Base-by-base conservation (phyloP, 2,888 invertebrate species). In the Seladonia tumulorum region DNA sequence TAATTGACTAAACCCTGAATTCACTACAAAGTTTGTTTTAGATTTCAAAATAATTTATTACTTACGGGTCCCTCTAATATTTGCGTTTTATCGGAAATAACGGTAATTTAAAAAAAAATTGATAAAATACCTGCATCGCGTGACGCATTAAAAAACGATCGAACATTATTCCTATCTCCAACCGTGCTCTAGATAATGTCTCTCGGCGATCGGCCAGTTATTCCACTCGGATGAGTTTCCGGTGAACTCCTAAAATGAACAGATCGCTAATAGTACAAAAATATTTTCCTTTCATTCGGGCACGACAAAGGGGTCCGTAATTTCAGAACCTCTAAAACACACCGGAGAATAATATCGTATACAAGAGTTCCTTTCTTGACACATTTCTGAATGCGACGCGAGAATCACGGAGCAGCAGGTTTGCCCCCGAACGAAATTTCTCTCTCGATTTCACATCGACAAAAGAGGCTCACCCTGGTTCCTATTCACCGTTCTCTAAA, bases 401-500 rank as follows among this genome's bases (percentile, higher is more conserved):
- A 49, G 49, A 70, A 72, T 72, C 72, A 47, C 72, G 72, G 72
- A 49, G 29, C 14, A 45, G 16, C 72, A 72, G 72, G 49, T 72
- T 49, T 22, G 49, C 49, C 47, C 29, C 29, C 18, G 47, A 72
- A 49, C 72, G 18, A 72, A 72, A 49, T 72, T 72, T 49, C 35
- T 72, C 72, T 47, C 72, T 72, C 49, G 72, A 72, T 72, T 53
- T 53, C 63, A 49, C 47, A 5, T 18, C 49, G 42, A 72, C 72
- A 72, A 72, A 49, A 49, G 72, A 29, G 45, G 49, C 72, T 49
- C 72, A 22, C 22, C 63, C 60, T 22, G 25, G 60, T 4, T 22
- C 60, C 63, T 35, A 63, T 68, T 60, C 57, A 45, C 18, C 25
- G 57, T 0, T 29, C 29, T 22, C 60, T 5, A 47, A 76, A 63